These are phyloP conservation scores for Caenorhabditis sp. DNA, from an alignment of 2,888 invertebrate species.

Conservation along the genomic window DNA sequence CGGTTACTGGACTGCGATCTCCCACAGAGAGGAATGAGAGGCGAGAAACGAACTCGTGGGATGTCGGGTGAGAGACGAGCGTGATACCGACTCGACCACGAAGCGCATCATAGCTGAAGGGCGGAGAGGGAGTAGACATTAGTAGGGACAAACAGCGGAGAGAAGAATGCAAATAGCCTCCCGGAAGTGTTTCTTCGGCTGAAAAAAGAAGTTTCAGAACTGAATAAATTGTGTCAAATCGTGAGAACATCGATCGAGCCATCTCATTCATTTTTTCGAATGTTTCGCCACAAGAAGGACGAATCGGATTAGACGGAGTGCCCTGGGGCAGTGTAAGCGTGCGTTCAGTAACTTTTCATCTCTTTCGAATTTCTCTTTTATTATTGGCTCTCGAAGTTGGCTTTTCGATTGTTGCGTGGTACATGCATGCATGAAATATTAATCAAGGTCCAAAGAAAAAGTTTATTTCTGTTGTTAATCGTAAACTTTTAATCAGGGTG, in stretches of 20 bases:
- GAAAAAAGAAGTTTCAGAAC: conserved; percentile 5
- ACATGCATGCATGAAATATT: neutral
- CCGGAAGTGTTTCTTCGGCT: neutral
- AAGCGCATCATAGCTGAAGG: conserved; percentile 1
- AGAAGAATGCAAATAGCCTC: neutral
- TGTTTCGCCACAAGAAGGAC: conserved; percentile 14
- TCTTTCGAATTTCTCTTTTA: conserved; percentile 13
- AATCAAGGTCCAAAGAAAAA: neutral
- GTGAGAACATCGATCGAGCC: conserved; percentile 45
- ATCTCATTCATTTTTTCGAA: conserved; percentile 18
- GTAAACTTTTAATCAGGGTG: neutral
- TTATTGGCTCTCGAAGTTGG: too few species aligned
- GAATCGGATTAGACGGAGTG: conserved; percentile 39
- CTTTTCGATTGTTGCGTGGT: neutral
- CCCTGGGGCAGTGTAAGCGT: conserved; percentile 24
- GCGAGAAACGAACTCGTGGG: conserved; percentile 45
- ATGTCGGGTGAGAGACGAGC: neutral
- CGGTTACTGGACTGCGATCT: conserved; percentile 4
- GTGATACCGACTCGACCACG: conserved; percentile 30
- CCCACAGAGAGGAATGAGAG: conserved; percentile 13
- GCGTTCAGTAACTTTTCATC: conserved; percentile 16
- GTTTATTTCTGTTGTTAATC: neutral
- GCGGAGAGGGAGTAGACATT: conserved; percentile 2
- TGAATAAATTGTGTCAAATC: conserved; percentile 17
- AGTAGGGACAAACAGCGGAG: neutral